A percentile compares a stretch with the other conserved stretches of the same genome.
These are phyloP conservation scores for Pagetopsis macropterus DNA, from an alignment of 2,797 vertebrate species.

Conservation along the genomic window DNA sequence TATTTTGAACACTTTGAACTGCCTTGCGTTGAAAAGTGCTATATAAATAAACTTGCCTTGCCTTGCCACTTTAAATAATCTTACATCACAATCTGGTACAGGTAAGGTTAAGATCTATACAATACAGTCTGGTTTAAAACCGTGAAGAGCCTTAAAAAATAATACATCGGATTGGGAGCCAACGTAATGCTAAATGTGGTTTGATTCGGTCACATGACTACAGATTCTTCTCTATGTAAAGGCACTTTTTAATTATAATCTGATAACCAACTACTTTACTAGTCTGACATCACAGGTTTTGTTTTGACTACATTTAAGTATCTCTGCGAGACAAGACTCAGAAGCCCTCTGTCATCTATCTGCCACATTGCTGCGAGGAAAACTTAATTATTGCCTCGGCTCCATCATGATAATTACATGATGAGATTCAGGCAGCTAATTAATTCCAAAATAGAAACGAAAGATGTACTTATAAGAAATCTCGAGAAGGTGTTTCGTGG, in stretches of 20 bases:
- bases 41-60: too few relatives aligned
- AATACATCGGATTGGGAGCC: neutral
- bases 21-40: too few relatives aligned
- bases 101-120: neutral
- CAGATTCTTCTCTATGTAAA: neutral
- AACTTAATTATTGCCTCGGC: constrained; percentile 64
- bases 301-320: constrained; percentile 13
- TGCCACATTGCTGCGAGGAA: constrained; percentile 30
- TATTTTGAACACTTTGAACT: too few relatives aligned
- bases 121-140: neutral
- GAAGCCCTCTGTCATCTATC: constrained; percentile 6
- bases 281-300: constrained; percentile 3
- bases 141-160: neutral
- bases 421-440: constrained; percentile 64
- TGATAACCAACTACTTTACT: neutral
- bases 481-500: constrained; percentile 43
- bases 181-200: neutral
- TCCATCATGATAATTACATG: constrained; percentile 64
- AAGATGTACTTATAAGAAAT: constrained; percentile 49
- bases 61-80: too few relatives aligned
- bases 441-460: constrained; percentile 55
- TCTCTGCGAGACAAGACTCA: constrained; percentile 14
- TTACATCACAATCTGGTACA: neutral
- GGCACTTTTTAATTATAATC: neutral
- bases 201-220: neutral